A percentile compares a stretch with the other conserved stretches of the same genome.
phyloP scores from a whole-genome alignment of 2,113 vertebrate species.

The Atlantisia rogersi region DNA sequence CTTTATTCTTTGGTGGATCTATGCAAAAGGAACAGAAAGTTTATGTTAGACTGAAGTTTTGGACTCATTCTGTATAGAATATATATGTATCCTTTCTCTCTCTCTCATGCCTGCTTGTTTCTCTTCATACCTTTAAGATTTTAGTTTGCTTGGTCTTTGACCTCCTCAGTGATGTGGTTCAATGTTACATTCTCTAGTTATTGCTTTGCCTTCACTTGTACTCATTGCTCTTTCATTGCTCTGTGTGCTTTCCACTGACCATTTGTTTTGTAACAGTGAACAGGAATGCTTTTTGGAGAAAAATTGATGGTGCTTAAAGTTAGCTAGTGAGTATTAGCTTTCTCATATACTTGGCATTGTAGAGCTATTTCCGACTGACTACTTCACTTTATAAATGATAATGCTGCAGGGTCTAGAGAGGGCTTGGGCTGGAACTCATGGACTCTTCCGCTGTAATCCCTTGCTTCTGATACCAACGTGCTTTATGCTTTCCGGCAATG shows the following conservation, averaged over 20 bases:
- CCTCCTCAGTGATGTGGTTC: not conserved
- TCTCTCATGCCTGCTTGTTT: not conserved
- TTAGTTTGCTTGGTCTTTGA: slow-evolving; percentile 32
- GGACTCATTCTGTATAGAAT: not conserved
- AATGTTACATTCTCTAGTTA: slow-evolving; percentile 6
- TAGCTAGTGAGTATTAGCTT: slow-evolving; percentile 36
- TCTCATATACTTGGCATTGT: slow-evolving; percentile 10
- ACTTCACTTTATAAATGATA: slow-evolving; percentile 17
- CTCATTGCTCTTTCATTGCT: slow-evolving; percentile 48
- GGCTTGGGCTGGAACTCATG: not conserved
- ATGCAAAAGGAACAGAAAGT: not conserved
- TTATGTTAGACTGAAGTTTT: not conserved
- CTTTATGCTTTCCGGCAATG: not conserved
- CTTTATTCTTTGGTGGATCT: not conserved
- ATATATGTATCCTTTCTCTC: not conserved
- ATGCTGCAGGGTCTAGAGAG: slow-evolving; percentile 12
- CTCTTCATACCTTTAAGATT: not conserved
- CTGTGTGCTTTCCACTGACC: slow-evolving; percentile 3
- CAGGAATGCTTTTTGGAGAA: slow-evolving; percentile 18
- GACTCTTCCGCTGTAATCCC: not conserved
- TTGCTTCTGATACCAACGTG: not conserved
- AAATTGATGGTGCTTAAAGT: slow-evolving; percentile 45
- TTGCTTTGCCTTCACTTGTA: slow-evolving; percentile 26
- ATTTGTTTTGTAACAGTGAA: slow-evolving; percentile 52
- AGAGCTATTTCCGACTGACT: slow-evolving; percentile 25